Base-by-base conservation (phyloP, 1,140 invertebrate genomes). In the Octopus bimaculoides region DNA sequence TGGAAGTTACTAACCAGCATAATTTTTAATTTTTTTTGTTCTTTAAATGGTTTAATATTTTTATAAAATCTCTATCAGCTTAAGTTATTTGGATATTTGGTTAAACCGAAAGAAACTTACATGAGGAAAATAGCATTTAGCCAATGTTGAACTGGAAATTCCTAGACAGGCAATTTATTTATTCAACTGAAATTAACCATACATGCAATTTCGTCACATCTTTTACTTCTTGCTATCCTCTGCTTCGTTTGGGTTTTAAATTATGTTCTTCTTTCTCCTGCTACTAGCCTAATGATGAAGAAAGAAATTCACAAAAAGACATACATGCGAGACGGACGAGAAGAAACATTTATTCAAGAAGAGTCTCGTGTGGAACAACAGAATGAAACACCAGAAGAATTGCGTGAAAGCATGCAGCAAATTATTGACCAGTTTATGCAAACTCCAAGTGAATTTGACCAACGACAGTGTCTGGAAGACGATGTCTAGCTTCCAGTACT, bases 381-480 rank as follows among this genome's bases (percentile, higher is more conserved):
- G 55, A 83, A 85, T 10, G 87, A 89, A 54, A 83, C 87, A 17
- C 89, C 89, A 6, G 87, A 88, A 77, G 89, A 89, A 71, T 83
- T 89, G 26, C 84, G 85, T 4, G 87, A 88, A 14, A 87, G 85
- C 79, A 87, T 89, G 85, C 87, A 89, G 79, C 84, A 86, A 55
- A 88, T 89, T 79, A 87, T 89, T 74, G 85, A 88, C 79, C 85
- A 89, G 82, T 89, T 89, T 83, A 89, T 89, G 87, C 86, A 85
- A 52, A 81, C 81, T 53, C 75, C 82, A 17, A 74, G 54, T 14
- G 74, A 80, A 75, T 77, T 82, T 54, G 80, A 80, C 75, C 53
- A 78, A 66, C 80, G 80, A n/a, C 71, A 79, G 78, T 73, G 73
- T 76, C 75, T 82, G 4, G 78, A 84, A 69, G 79, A 82, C 76